Conservation (phyloP, 2,797 vertebrate species). For the Danio kyathit region DNA sequence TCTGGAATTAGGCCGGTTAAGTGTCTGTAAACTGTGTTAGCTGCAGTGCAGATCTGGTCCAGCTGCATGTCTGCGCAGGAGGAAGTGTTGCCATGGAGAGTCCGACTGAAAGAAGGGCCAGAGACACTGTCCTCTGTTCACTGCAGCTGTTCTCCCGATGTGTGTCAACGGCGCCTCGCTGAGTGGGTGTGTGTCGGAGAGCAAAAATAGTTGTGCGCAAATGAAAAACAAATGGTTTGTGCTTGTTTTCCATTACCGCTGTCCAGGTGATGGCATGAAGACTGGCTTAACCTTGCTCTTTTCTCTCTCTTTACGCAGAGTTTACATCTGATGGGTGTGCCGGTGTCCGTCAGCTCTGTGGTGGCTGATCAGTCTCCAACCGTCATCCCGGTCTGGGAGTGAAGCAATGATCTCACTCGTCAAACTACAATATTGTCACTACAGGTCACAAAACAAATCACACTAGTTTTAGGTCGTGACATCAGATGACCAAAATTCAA, state of each 20-base stretch:
- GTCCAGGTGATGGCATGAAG: slow-evolving; percentile 55
- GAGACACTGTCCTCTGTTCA: slow-evolving; percentile 67
- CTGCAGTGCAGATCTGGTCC: slow-evolving; percentile 66
- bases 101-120: slow-evolving; percentile 68
- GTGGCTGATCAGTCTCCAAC: slow-evolving; percentile 54
- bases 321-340: slow-evolving; percentile 44
- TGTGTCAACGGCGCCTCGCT: slow-evolving; percentile 49
- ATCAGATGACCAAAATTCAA: too few relatives aligned
- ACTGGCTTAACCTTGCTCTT: slow-evolving; percentile 8
- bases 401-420: slow-evolving; percentile 49
- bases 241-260: slow-evolving; percentile 47
- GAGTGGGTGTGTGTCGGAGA: slow-evolving; percentile 48
- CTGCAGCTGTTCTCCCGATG: slow-evolving; percentile 66
- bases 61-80: slow-evolving; percentile 77
- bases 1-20: slow-evolving; percentile 32
- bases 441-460: too few relatives aligned
- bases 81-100: slow-evolving; percentile 84
- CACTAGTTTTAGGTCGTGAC: not conserved
- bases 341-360: slow-evolving; percentile 57
- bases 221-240: slow-evolving; percentile 57
- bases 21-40: slow-evolving; percentile 25
- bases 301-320: not conserved
- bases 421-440: too few relatives aligned
- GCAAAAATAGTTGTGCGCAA: slow-evolving; percentile 48
- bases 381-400: slow-evolving; percentile 36